These are phyloP conservation scores for Bergia puertoricense DNA, from an alignment of 92 coral and sea anemone genomes.

Conservation along the genomic window DNA sequence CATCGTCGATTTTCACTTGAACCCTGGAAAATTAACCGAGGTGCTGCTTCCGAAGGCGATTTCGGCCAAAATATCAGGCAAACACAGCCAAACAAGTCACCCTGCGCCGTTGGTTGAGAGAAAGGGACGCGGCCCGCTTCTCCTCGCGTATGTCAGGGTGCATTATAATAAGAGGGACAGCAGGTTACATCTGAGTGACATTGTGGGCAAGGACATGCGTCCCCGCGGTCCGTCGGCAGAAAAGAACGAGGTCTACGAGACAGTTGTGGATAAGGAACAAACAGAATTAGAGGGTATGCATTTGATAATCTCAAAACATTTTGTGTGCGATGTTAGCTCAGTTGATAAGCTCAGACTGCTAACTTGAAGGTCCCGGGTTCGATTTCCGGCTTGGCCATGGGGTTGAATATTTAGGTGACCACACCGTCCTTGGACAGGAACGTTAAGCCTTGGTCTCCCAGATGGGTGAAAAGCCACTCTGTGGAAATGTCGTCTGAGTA, in stretches of 20 bases:
- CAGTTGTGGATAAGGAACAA: conserved; percentile 22
- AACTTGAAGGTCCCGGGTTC: no score
- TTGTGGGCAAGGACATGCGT: conserved; percentile 4
- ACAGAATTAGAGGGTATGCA: conserved; percentile 1
- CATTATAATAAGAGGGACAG: neutral
- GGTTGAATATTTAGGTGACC: no score
- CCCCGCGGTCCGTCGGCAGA: neutral
- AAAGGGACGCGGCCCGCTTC: conserved; percentile 32
- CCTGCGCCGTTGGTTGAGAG: conserved; percentile 7
- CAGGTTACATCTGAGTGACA: neutral
- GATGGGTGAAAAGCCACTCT: no score
- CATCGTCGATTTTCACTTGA: neutral
- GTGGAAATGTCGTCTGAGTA: no score
- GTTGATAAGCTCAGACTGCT: no score
- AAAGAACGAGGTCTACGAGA: neutral
- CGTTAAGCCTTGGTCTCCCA: no score
- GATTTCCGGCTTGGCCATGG: no score
- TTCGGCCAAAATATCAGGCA: neutral
- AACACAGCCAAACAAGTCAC: neutral
- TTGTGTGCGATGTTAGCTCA: no score
- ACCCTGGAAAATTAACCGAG: neutral
- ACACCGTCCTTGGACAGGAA: no score
- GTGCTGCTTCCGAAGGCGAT: neutral
- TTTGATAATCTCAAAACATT: neutral
- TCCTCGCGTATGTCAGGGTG: conserved; percentile 7